A percentile compares a stretch with the other conserved stretches of the same genome.
Evolutionary conservation across 92 coral and sea anemone genomes (phyloP).

Genomic region (Nematostella vectensis): DNA sequence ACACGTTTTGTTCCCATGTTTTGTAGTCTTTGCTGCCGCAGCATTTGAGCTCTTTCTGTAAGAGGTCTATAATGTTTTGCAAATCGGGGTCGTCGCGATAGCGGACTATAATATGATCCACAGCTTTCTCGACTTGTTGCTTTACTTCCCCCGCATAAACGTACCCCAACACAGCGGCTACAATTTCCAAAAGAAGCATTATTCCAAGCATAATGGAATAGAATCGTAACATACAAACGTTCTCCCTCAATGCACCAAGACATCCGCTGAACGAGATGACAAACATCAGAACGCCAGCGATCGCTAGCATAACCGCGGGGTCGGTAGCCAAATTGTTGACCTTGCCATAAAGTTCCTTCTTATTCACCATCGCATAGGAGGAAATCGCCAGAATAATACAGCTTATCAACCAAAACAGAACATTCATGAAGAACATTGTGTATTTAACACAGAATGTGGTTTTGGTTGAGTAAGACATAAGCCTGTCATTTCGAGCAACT

Average conservation of each 20-base stretch:
- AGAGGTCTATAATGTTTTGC: slow-evolving; percentile 59
- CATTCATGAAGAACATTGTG: slow-evolving; percentile 83
- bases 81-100: slow-evolving; percentile 92
- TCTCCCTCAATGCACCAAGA: slow-evolving; percentile 89
- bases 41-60: slow-evolving; percentile 74
- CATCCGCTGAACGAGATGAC: slow-evolving; percentile 83
- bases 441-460: slow-evolving; percentile 72
- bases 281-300: slow-evolving; percentile 62
- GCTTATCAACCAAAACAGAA: slow-evolving; percentile 70
- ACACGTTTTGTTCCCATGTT: slow-evolving; percentile 80
- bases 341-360: slow-evolving; percentile 75
- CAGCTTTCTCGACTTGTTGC: slow-evolving; percentile 61
- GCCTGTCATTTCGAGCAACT: not conserved
- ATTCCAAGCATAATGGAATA: slow-evolving; percentile 57
- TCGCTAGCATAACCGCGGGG: slow-evolving; percentile 76
- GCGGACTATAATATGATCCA: slow-evolving; percentile 50
- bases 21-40: slow-evolving; percentile 67
- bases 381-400: slow-evolving; percentile 74
- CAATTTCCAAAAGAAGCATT: slow-evolving; percentile 65
- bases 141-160: slow-evolving; percentile 62
- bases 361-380: slow-evolving; percentile 66
- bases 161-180: slow-evolving; percentile 70
- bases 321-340: slow-evolving; percentile 73
- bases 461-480: slow-evolving; percentile 55
- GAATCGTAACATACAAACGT: slow-evolving; percentile 68